Evolutionary conservation across 2,797 vertebrate genomes (phyloP), one percentile per base, ranked within the genome.

Genomic region (Eulemur mongoz): DNA sequence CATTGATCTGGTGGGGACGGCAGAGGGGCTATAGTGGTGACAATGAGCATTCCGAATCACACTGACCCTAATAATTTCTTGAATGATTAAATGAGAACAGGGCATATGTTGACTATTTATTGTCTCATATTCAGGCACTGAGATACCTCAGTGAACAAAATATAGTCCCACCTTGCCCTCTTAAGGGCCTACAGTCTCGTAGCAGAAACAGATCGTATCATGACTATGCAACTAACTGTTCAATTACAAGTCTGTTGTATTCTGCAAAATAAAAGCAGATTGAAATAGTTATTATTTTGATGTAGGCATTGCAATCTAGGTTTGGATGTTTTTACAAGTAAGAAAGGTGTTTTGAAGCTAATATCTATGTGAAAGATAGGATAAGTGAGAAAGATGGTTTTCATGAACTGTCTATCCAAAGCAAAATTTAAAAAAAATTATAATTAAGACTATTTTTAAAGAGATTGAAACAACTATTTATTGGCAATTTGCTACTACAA

Each of bases 81-180:
- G 0, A 65, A 27, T 2, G 63, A 14, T 30, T 9, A 27, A 43
- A 17, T 10, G 38, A 12, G 1, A 4, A 14, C 3, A 0, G 5
- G 6, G 1, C 73, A 3, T 45, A 1, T 17, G 15, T 23, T 18
- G 4, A 5, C 8, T 2, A 12, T 45, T n/a, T 25, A 4, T 3
- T 7, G 1, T 32, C 11, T 23, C 85, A 1, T 17, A 1, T 30
- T 35, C 7, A 32, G 48, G 35, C 1, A 1, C 22, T 11, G n/a
- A 50, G 80, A 63, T 9, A 7, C 1, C 5, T 8, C 22, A 20
- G 27, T 35, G 75, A 35, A 4, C 35, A 45, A 30, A n/a, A 32
- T 0, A 11, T 1, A 5, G 30, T 15, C 50, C 59, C 67, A 11
- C 32, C 40, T 59, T 59, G 43, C 20, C 59, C 15, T 48, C 11